Conservation (phyloP, 2,797 vertebrate genomes). For the Sebastes oblongus region DNA sequence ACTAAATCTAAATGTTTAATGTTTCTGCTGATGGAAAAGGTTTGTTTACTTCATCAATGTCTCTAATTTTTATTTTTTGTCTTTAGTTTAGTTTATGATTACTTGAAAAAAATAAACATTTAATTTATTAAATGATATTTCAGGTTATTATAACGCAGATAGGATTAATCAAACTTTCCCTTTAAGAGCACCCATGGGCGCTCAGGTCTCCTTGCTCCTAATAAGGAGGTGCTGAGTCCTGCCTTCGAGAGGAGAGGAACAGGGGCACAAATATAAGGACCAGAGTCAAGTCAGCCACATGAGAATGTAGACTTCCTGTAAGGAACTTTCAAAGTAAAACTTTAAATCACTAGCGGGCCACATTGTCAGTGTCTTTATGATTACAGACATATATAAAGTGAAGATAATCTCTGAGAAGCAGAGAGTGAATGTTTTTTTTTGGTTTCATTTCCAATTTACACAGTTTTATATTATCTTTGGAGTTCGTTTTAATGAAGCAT, state of each 20-base stretch:
- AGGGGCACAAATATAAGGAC: constrained; percentile 21
- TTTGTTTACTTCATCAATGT: no score
- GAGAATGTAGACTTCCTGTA: background rate
- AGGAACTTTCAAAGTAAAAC: constrained; percentile 42
- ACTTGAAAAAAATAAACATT: background rate
- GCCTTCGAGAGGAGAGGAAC: constrained; percentile 41
- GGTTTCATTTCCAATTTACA: background rate
- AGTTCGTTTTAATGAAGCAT: background rate
- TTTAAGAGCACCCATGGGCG: constrained; percentile 45
- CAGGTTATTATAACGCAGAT: background rate
- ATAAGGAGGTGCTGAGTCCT: constrained; percentile 57
- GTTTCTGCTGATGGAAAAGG: no score
- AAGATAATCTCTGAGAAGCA: background rate
- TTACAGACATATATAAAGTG: no score
- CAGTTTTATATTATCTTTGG: no score
- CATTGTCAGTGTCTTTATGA: no score
- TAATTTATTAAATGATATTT: background rate
- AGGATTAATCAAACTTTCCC: constrained; percentile 7
- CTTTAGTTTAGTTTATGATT: no score
- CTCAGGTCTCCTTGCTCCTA: constrained; percentile 52
- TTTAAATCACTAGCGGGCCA: accelerated
- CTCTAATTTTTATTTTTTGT: no score
- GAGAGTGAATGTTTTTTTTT: background rate
- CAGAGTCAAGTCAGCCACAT: background rate
- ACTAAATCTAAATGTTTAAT: no score